Conservation (phyloP, 1,140 invertebrate species). For the Drosophila melanica region DNA sequence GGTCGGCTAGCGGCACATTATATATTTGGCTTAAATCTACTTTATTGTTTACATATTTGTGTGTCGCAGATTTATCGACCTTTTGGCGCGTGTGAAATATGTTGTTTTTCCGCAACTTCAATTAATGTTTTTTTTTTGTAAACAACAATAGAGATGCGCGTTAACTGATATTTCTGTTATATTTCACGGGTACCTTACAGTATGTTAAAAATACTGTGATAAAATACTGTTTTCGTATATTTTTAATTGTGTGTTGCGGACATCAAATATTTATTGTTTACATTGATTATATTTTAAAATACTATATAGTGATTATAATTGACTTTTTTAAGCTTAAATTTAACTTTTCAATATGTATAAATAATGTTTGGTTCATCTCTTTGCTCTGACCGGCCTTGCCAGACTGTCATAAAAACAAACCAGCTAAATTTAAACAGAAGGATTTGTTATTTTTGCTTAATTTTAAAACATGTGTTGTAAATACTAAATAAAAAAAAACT, state of each 20-base stretch:
- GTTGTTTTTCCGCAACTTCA: slow-evolving; percentile 42
- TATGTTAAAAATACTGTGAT: background rate
- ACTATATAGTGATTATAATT: too few species aligned
- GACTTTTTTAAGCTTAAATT: too few species aligned
- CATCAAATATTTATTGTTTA: too few species aligned
- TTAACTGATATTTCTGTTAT: background rate
- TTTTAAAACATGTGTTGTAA: too few species aligned
- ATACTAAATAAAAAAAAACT: too few species aligned
- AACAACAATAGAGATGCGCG: slow-evolving; percentile 47
- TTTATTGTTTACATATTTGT: slow-evolving; percentile 37
- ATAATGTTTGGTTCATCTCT: background rate
- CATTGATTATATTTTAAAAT: too few species aligned
- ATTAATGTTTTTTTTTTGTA: slow-evolving; percentile 52
- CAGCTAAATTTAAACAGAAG: slow-evolving; percentile 7
- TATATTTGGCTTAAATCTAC: background rate
- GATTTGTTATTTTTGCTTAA: background rate
- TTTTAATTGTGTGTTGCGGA: too few species aligned
- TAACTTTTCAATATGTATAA: too few species aligned
- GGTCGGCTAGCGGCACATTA: slow-evolving; percentile 5
- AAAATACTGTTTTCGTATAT: too few species aligned
- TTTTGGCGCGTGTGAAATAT: slow-evolving; percentile 23
- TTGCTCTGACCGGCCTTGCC: slow-evolving; percentile 1
- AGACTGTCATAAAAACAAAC: slow-evolving; percentile 6
- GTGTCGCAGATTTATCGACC: slow-evolving; percentile 8
- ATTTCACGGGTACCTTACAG: background rate